Evolutionary conservation across 2,113 vertebrate species (phyloP), one percentile per base, ranked within the genome.

Genomic region (Syngnathus scovelli): DNA sequence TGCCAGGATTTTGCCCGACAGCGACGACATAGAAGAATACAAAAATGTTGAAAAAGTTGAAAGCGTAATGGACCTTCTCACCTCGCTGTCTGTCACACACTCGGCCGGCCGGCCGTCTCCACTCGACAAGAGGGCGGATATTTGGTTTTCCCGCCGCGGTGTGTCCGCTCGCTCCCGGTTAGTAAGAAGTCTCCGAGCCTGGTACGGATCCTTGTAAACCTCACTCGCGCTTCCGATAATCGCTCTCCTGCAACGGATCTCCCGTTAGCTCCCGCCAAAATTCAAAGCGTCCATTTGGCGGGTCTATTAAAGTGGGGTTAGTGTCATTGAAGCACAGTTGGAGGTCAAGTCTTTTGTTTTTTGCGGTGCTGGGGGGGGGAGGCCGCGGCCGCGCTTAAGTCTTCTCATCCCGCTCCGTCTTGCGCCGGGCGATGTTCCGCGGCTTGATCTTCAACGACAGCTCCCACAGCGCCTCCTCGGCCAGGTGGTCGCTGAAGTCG

Each of bases 401-500:
- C 77, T 98, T 99, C 86, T 98, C 96, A 52, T 98, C 96, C 0
- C 96, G 91, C 18, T 98, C 95, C 36, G 96, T 99, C 80, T 94
- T 96, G 63, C 96, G 90, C 67, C 96, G 85, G 0, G 93, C 88
- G 61, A 98, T 95, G 90, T 97, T 98, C 21, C 96, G 90, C 11
- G 97, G 97, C 70, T 98, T 98, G 86, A 99, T 99, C 88, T 99
- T 99, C 72, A 98, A 91, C 16, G 97, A 99, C 49, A 99, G 93
- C 80, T 99, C 97, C 97, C 97, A 99, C 27, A 99, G 78, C 5
- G 97, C 97, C 86, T 99, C 97, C 87, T 99, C 97, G 0, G 97
- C 97, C 82, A 99, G 90, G 88, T 99, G 97, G 89, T 99, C 97
- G 2, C 96, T 96, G 91, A 99, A 99, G 80, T 99, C 97, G 0